A percentile compares a stretch with the other conserved stretches of the same genome.
Conservation (phyloP, 2,797 vertebrate species). For the Sebastes umbrosus region DNA sequence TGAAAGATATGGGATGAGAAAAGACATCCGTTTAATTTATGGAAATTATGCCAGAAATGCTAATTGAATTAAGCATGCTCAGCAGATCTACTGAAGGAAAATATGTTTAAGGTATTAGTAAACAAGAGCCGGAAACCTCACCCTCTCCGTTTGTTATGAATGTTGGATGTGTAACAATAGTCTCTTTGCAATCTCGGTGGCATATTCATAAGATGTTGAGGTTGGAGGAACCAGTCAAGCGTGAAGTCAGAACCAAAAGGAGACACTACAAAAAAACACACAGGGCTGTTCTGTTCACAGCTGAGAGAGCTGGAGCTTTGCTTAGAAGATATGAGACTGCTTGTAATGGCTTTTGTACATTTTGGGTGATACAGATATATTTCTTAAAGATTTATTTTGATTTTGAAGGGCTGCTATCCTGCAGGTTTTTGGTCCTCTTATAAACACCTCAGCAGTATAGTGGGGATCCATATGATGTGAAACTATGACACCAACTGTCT, state of each 20-base stretch:
- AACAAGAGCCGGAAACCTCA: background rate
- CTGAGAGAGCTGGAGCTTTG: background rate
- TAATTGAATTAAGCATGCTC: constrained; percentile 16
- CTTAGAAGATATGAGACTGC: background rate
- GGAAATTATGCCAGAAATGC: background rate
- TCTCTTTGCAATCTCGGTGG: background rate
- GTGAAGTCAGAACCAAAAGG: background rate
- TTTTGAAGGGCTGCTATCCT: background rate
- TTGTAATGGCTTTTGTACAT: background rate
- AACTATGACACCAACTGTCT: too few species aligned
- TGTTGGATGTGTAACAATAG: background rate
- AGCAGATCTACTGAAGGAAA: background rate
- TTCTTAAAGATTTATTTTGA: background rate
- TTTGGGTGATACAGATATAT: background rate
- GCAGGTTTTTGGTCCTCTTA: background rate
- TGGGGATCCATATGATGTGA: too few species aligned
- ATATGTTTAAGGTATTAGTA: background rate
- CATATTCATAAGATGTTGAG: constrained; percentile 18
- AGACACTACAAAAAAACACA: background rate
- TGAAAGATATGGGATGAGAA: background rate
- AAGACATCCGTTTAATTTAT: background rate
- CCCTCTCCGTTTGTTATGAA: background rate
- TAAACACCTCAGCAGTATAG: too few species aligned
- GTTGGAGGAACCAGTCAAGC: background rate
- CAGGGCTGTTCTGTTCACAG: background rate